Percentiles rank a stretch among this genome's conserved stretches.
Evolutionary conservation across 2,113 vertebrate genomes (phyloP).

Genomic region (Lanius ludovicianus): DNA sequence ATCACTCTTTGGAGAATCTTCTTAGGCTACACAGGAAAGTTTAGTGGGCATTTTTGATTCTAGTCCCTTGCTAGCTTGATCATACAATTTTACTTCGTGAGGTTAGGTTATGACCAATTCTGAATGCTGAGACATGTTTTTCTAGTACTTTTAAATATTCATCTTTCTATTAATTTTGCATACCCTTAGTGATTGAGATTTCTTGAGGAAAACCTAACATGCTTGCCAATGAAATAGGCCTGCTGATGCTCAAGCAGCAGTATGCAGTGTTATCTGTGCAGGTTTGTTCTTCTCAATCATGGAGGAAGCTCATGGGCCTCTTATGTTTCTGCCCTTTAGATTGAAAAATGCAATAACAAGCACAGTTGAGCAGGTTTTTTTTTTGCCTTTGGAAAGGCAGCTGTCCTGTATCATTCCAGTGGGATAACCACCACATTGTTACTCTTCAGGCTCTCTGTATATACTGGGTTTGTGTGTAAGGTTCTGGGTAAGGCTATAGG

Average conservation of each 20-base stretch:
- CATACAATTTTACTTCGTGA: not conserved
- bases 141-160: not conserved
- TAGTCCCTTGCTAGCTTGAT: not conserved
- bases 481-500: not conserved
- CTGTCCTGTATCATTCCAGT: no score
- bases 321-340: not conserved
- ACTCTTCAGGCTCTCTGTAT: not conserved
- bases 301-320: not conserved
- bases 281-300: not conserved
- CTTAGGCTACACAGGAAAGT: not conserved
- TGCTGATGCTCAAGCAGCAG: not conserved
- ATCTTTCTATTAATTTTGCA: slow-evolving; percentile 14
- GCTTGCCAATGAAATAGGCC: not conserved
- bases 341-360: not conserved
- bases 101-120: not conserved
- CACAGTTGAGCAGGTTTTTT: not conserved
- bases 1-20: not conserved
- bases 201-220: not conserved
- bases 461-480: not conserved
- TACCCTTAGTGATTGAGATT: not conserved
- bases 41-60: not conserved
- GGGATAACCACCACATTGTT: not conserved
- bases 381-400: not conserved
- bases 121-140: not conserved
- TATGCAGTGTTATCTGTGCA: not conserved